Conservation (phyloP, 2,888 invertebrate species). For the Ochropleura plecta region DNA sequence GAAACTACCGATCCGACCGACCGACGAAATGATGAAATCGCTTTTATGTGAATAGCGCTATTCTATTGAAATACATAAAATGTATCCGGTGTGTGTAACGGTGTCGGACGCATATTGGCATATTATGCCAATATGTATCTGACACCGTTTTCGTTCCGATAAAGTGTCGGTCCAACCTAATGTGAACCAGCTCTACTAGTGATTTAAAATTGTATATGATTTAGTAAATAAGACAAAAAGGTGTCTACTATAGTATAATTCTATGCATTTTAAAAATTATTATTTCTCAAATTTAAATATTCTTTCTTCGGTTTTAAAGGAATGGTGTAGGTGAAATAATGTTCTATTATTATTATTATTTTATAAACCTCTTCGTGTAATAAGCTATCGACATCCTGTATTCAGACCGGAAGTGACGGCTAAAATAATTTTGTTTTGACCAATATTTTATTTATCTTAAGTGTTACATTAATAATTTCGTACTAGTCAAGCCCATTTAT, state of each 20-base stretch:
- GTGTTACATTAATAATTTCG: slow-evolving; percentile 11
- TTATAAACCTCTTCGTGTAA: slow-evolving; percentile 1
- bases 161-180: no score
- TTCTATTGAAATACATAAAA: no score
- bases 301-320: slow-evolving; percentile 11
- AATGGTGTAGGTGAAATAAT: slow-evolving; percentile 47
- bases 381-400: neutral
- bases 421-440: neutral
- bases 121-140: no score
- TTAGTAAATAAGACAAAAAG: slow-evolving; percentile 24
- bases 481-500: slow-evolving; percentile 44
- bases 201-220: neutral
- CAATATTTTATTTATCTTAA: neutral
- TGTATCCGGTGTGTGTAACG: no score
- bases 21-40: no score
- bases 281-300: slow-evolving; percentile 12
- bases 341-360: slow-evolving; percentile 4
- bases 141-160: no score
- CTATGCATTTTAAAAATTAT: slow-evolving; percentile 38
- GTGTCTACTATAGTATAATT: slow-evolving; percentile 13
- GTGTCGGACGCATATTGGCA: no score
- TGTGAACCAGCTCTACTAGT: neutral
- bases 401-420: slow-evolving; percentile 1
- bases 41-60: no score
- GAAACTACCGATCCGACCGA: no score